A percentile compares a stretch with the other conserved stretches of the same genome.
Conservation (phyloP, 2,888 invertebrate genomes). For the Hirtodrosophila confusa region DNA sequence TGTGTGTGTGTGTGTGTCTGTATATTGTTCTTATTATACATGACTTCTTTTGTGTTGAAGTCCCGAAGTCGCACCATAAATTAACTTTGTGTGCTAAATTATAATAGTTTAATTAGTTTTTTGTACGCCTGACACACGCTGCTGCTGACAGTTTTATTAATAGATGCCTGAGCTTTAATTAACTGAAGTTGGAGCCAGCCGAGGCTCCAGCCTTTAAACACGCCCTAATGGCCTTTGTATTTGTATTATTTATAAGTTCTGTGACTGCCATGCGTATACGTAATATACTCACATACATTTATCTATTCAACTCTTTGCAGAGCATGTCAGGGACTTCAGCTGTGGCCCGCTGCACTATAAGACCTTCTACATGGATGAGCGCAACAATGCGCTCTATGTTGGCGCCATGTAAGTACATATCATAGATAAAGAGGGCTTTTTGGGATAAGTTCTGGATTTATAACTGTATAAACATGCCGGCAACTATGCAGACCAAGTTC, state of each 20-base stretch:
- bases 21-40: slow-evolving; percentile 36
- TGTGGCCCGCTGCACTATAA: slow-evolving; percentile 96
- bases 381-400: slow-evolving; percentile 94
- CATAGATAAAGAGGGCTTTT: slow-evolving; percentile 2
- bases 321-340: slow-evolving; percentile 96
- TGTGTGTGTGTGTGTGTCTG: slow-evolving; percentile 23
- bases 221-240: slow-evolving; percentile 81
- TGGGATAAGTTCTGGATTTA: slow-evolving; percentile 22
- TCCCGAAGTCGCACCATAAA: slow-evolving; percentile 59
- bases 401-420: slow-evolving; percentile 95
- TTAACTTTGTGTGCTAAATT: slow-evolving; percentile 68
- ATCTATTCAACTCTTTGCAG: slow-evolving; percentile 85
- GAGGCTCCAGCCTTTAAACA: slow-evolving; percentile 25
- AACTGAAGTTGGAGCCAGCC: slow-evolving; percentile 35
- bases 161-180: slow-evolving; percentile 70
- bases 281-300: slow-evolving; percentile 12
- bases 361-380: slow-evolving; percentile 94
- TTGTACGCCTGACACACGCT: slow-evolving; percentile 47
- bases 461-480: slow-evolving; percentile 8
- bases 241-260: no score
- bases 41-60: slow-evolving; percentile 32
- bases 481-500: slow-evolving; percentile 49
- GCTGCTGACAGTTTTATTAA: slow-evolving; percentile 71
- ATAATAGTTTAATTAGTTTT: slow-evolving; percentile 78
- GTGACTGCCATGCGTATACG: slow-evolving; percentile 17